Evolutionary conservation across 2,797 vertebrate genomes (phyloP), one percentile per base, ranked within the genome.

Genomic region (Selene dorsalis): DNA sequence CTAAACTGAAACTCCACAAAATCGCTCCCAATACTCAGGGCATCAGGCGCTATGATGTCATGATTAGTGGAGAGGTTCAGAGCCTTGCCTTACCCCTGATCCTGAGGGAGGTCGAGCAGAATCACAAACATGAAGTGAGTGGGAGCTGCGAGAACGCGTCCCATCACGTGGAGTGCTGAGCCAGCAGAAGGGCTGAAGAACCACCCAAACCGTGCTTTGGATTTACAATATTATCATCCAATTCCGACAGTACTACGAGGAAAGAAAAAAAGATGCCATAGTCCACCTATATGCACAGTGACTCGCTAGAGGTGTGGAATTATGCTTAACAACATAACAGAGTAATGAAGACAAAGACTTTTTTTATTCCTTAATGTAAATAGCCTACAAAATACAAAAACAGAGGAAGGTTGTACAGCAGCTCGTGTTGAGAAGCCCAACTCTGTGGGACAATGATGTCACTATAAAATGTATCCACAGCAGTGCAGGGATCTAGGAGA

Each of bases 1-100:
- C 87, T 92, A 87, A 91, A 92, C 87, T 91, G 91, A 94, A 93
- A 90, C 91, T 92, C 94, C 93, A 93, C 93, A 94, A 93, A 94
- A 94, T 93, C 92, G 82, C 89, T 92, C 90, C 86, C 88, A 79
- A 90, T 94, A 91, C 94, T 95, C 94, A 95, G 95, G 95, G 94
- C 94, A 95, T 95, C 93, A 94, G 89, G 79, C 83, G 74, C 85
- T 76, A 93, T 94, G 94, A 96, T 96, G 95, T 95, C 95, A 96
- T 84, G 94, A 91, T 93, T 93, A 93, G 93, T 94, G 93, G 92
- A 93, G 89, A 87, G 87, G 91, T 93, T 94, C 83, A 92, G 86
- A 91, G 92, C 90, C 90, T 87, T 92, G 92, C 90, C 90, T 90
- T 92, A 90, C 84, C 84, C 88, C 84, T 67, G 77, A 84, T 88